These are phyloP conservation scores for Dastarcus helophoroides DNA, from an alignment of 2,888 invertebrate species.

Conservation along the genomic window DNA sequence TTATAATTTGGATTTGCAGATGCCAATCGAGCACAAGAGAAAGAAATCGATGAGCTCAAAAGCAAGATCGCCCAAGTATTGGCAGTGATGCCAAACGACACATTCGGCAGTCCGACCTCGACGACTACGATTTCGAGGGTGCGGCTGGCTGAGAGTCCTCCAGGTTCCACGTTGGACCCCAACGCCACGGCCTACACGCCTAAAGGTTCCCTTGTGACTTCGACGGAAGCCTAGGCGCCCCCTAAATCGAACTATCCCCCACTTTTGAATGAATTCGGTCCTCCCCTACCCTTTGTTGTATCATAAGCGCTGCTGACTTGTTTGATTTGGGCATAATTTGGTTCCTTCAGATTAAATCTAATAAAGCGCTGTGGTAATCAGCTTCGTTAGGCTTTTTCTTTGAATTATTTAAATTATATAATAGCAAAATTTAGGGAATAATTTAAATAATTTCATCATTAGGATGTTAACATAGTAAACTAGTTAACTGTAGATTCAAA, in stretches of 20 bases:
- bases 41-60: constrained; percentile 84
- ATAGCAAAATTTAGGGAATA: too few species aligned
- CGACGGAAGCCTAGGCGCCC: constrained; percentile 42
- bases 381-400: too few species aligned
- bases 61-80: constrained; percentile 84
- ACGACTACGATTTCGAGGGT: constrained; percentile 47
- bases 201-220: constrained; percentile 51
- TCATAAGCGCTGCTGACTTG: too few species aligned
- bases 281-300: background rate
- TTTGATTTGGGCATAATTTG: too few species aligned
- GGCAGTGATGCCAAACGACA: constrained; percentile 79
- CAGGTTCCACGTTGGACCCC: constrained; percentile 60
- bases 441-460: too few species aligned
- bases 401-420: too few species aligned
- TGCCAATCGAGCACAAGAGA: constrained; percentile 72
- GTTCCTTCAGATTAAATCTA: too few species aligned
- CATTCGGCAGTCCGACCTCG: constrained; percentile 43
- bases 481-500: too few species aligned
- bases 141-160: constrained; percentile 41
- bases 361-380: too few species aligned
- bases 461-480: too few species aligned
- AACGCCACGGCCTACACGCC: constrained; percentile 89
- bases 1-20: constrained; percentile 38
- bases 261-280: constrained; percentile 5
- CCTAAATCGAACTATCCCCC: too few species aligned